Evolutionary conservation across 2,113 vertebrate genomes (phyloP), one percentile per base, ranked within the genome.

Genomic region (Lasiurus cinereus): DNA sequence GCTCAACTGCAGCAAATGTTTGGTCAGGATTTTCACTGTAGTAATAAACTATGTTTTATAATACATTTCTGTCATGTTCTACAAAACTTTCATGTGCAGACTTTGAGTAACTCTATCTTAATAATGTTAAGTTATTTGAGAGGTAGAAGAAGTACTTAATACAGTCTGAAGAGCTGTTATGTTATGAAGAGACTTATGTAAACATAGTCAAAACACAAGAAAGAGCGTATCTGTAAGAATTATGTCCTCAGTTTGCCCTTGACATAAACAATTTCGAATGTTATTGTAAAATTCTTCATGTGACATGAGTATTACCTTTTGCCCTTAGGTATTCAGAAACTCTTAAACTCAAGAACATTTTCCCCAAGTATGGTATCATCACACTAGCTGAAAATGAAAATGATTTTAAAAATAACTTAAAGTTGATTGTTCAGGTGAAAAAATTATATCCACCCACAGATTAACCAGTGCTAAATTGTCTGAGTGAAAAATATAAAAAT

Each of bases 351-450:
- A 96, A 94, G 88, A 85, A 88, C 62, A 91, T 97, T 95, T 93
- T 94, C 66, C 64, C 93, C 95, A 94, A 96, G 92, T 96, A 96
- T 96, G 94, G 93, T 89, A 94, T 96, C 95, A 93, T 96, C 88
- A 85, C 93, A 86, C 96, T 92, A 88, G 90, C 82, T 94, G 73
- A 94, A 96, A 97, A 94, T 94, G 78, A 95, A 97, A 97, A 97
- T 3, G 84, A 93, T 88, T 96, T 94, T 67, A 90, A 96, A 97
- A 97, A 96, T 96, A 97, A 92, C 93, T 91, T 96, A 50, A 50
- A 94, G 86, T 94, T 97, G 94, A 97, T 97, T 97, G 94, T 97
- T 94, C 96, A 97, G 95, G 96, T 97, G 94, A 97, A 94, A 96
- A 94, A 97, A 97, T 93, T 96, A 94, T 74, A 95, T 86, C 92